Evolutionary conservation across 2,888 invertebrate species (phyloP).

Genomic region (Lithodes maja): DNA sequence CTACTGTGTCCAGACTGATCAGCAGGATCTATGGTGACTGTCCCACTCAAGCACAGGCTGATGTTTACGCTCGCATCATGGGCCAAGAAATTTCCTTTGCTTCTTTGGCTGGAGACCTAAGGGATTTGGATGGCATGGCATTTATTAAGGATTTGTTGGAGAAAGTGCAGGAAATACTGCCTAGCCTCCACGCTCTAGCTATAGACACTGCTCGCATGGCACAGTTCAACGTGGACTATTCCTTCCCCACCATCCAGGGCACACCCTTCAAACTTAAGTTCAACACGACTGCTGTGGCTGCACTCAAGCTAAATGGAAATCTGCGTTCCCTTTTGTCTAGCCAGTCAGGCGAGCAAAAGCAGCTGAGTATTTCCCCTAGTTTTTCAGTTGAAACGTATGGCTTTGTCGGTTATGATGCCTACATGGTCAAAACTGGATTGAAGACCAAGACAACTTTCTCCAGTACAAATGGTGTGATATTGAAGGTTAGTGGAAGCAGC

Average conservation of each 20-base stretch:
- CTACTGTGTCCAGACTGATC: constrained; percentile 16
- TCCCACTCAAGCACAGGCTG: constrained; percentile 12
- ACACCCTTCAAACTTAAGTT: constrained; percentile 48
- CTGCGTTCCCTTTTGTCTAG: constrained; percentile 8
- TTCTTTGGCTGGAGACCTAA: constrained; percentile 39
- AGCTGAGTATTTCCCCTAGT: constrained; percentile 23
- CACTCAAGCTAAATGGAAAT: constrained; percentile 31
- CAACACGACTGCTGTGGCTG: constrained; percentile 41
- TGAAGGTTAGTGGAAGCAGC: background rate
- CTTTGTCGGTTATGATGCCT: constrained; percentile 42
- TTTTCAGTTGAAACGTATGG: constrained; percentile 34
- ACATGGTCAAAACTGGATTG: constrained; percentile 27
- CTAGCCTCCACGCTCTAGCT: constrained; percentile 2
- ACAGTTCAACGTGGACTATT: constrained; percentile 40
- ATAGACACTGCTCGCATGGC: constrained; percentile 30
- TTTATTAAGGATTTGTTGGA: constrained; percentile 5
- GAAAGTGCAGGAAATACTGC: background rate
- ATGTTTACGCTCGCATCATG: constrained; percentile 50
- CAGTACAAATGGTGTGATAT: constrained; percentile 3
- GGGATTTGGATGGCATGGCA: background rate
- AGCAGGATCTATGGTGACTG: constrained; percentile 30
- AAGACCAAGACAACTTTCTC: constrained; percentile 26
- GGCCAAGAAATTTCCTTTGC: constrained; percentile 64
- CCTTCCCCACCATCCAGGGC: constrained; percentile 63
- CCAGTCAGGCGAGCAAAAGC: background rate